These are phyloP conservation scores for Brenthis daphne DNA, from an alignment of 2,888 invertebrate genomes.

Conservation along the genomic window DNA sequence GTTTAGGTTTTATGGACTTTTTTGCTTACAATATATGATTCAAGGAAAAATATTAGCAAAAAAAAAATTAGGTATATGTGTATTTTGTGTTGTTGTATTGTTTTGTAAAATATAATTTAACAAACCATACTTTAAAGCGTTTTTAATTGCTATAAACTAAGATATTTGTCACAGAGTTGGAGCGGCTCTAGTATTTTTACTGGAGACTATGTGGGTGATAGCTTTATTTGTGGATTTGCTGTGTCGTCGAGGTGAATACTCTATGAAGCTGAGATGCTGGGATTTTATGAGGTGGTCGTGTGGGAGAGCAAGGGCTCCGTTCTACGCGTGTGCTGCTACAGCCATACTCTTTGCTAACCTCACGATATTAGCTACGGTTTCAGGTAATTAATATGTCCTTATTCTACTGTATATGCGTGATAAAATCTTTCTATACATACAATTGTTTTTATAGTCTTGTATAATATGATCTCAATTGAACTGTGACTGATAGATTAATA, in stretches of 20 bases:
- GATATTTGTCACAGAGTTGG: constrained; percentile 55
- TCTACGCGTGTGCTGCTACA: constrained; percentile 74
- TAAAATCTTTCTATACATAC: too few species aligned
- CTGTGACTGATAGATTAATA: too few species aligned
- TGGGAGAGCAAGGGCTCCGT: constrained; percentile 70
- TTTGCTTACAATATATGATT: constrained; percentile 4
- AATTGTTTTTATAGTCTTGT: too few species aligned
- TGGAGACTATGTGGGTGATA: constrained; percentile 78
- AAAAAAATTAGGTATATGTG: neutral
- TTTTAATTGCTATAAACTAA: neutral
- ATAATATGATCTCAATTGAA: too few species aligned
- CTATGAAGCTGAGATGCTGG: constrained; percentile 71
- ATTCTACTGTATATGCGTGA: neutral
- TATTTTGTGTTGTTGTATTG: too few species aligned
- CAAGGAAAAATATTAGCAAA: neutral
- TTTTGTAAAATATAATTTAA: too few species aligned
- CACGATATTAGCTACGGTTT: constrained; percentile 42
- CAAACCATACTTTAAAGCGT: too few species aligned
- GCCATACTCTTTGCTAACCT: constrained; percentile 72
- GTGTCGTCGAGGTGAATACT: constrained; percentile 73
- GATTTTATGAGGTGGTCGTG: constrained; percentile 76
- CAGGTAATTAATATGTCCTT: constrained; percentile 6
- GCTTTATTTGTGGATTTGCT: constrained; percentile 73
- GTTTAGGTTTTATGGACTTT: constrained; percentile 18
- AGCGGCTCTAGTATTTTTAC: constrained; percentile 64